Evolutionary conservation across 1,140 invertebrate species (phyloP), one percentile per base, ranked within the genome.

Genomic region (Drosophila virilis): DNA sequence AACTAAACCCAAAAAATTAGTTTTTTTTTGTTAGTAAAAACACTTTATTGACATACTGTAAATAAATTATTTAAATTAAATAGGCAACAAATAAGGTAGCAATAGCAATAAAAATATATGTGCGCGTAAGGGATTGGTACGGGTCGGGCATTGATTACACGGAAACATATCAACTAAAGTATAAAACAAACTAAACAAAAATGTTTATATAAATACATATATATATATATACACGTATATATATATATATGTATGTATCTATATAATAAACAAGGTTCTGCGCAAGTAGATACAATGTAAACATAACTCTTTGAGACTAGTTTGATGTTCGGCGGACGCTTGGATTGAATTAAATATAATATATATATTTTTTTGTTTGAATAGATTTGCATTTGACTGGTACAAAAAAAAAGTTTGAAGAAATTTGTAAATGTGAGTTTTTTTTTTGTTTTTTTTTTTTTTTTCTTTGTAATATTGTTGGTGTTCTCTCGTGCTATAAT

Each of bases 31-130:
- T n/a, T n/a, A n/a, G n/a, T n/a, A n/a, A n/a, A n/a, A n/a, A n/a
- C n/a, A n/a, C n/a, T n/a, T n/a, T n/a, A n/a, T n/a, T n/a, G n/a
- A n/a, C n/a, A n/a, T n/a, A n/a, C n/a, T n/a, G n/a, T n/a, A 88
- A 86, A 77, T 88, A 84, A 89, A 68, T 71, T 61, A 80, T 71
- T 77, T 84, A 77, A 77, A 86, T 86, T 66, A 83, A 89, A 72
- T 80, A 78, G 77, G 80, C 84, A 88, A 88, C 79, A 89, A 89
- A 83, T 48, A 48, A 52, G 43, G 54, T 42, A 59, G 48, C 45
- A 72, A 65, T 65, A 58, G 42, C 33, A 65, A 37, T 28, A 12
- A 33, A 59, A 42, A 54, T 45, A 37, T 40, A 58, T 57, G 54
- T 65, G 54, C 9, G 42, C 13, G 32, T 9, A 22, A 15, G 51